Conservation (phyloP, 1,140 invertebrate species). For the Conus ventricosus region DNA sequence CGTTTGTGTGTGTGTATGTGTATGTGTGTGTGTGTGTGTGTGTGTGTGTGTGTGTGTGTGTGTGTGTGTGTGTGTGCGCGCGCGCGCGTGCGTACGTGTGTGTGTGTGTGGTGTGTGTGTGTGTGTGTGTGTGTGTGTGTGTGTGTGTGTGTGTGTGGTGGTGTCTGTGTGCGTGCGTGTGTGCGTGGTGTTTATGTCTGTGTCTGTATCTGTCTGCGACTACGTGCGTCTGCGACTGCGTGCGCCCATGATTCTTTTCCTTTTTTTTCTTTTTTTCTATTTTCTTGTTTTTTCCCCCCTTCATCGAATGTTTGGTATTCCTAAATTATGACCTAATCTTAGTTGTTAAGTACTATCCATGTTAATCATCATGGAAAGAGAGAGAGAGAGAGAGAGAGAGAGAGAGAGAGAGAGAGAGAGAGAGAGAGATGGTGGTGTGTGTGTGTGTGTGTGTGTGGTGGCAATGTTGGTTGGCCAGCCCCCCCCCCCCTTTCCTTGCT, state of each 20-base stretch:
- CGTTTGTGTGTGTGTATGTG: background rate
- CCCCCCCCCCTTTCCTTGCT: too few species aligned
- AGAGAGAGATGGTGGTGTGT: too few species aligned
- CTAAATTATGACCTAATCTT: too few species aligned
- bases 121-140: slow-evolving; percentile 6
- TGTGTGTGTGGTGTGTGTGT: background rate
- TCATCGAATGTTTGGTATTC: too few species aligned
- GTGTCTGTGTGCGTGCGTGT: background rate
- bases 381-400: too few species aligned
- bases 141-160: background rate
- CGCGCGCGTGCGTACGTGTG: background rate
- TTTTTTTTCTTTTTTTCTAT: background rate
- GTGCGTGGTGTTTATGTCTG: background rate
- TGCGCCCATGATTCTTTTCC: background rate
- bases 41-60: background rate
- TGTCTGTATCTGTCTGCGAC: background rate
- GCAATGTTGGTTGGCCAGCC: too few species aligned
- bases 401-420: too few species aligned
- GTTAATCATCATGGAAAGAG: too few species aligned
- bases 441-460: too few species aligned
- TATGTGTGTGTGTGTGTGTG: background rate
- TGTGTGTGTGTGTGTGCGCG: background rate
- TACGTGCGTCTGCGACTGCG: too few species aligned
- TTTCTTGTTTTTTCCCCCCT: background rate
- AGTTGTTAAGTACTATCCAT: too few species aligned